A percentile compares a stretch with the other conserved stretches of the same genome.
Conservation (phyloP, 2,888 invertebrate genomes). For the Tromatobia lineatoria region DNA sequence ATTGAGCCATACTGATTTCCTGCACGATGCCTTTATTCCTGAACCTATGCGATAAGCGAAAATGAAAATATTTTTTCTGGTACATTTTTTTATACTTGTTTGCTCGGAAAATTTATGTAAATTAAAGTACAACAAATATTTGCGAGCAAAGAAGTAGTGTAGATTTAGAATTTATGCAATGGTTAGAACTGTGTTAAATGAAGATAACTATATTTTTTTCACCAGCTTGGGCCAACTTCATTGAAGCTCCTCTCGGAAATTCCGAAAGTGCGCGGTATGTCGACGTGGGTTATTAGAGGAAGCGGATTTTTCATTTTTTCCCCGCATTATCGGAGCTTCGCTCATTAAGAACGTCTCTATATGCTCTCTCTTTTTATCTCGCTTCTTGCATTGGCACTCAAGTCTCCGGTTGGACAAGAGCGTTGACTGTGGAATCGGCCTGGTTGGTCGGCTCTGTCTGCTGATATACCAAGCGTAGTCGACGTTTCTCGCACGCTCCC, state of each 20-base stretch:
- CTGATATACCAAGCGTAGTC: slow-evolving; percentile 19
- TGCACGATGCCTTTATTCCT: too few species aligned
- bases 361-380: slow-evolving; percentile 52
- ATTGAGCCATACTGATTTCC: too few species aligned
- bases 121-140: too few species aligned
- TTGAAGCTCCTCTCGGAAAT: slow-evolving; percentile 50
- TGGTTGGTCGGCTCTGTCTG: slow-evolving; percentile 78
- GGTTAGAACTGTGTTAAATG: too few species aligned
- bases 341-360: slow-evolving; percentile 74
- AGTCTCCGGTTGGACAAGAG: slow-evolving; percentile 60
- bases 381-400: slow-evolving; percentile 14
- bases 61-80: too few species aligned
- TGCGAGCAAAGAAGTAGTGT: too few species aligned
- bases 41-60: too few species aligned
- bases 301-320: slow-evolving; percentile 78
- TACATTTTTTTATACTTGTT: too few species aligned
- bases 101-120: too few species aligned
- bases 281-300: slow-evolving; percentile 77
- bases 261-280: slow-evolving; percentile 1
- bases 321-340: slow-evolving; percentile 73
- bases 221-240: slow-evolving; percentile 53
- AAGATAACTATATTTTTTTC: too few species aligned
- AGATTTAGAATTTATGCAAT: too few species aligned
- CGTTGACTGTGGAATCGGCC: slow-evolving; percentile 70
- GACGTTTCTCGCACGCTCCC: slow-evolving; percentile 13